phyloP scores from a whole-genome alignment of 2,113 vertebrate species.

The Australoheros scitulus region DNA sequence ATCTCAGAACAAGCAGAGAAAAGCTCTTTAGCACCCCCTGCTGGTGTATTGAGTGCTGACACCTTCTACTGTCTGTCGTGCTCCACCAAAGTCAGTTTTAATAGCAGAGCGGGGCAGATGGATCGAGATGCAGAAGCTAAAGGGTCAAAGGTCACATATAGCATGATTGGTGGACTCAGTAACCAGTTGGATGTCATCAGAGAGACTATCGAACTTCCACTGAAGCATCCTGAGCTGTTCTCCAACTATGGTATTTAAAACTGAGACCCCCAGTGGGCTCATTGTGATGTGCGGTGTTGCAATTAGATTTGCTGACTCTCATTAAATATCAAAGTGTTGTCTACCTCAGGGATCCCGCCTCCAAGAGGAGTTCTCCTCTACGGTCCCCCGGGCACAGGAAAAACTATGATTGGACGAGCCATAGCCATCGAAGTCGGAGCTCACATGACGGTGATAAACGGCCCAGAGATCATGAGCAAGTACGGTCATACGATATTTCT shows the following conservation, averaged over 20 bases:
- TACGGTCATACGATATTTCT: conserved; percentile 67
- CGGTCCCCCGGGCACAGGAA: conserved; percentile 95
- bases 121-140: conserved; percentile 37
- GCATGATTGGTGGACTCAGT: conserved; percentile 91
- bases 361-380: conserved; percentile 92
- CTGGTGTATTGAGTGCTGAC: conserved; percentile 67
- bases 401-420: conserved; percentile 95
- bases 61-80: conserved; percentile 87
- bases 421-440: conserved; percentile 91
- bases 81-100: conserved; percentile 82
- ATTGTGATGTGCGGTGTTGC: neutral
- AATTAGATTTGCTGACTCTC: neutral
- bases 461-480: conserved; percentile 99
- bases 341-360: conserved; percentile 86
- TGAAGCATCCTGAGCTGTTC: conserved; percentile 91
- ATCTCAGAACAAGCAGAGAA: conserved; percentile 9
- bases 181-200: conserved; percentile 87
- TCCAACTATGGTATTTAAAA: conserved; percentile 83
- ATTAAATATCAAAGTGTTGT: neutral
- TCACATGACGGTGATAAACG: conserved; percentile 91
- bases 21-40: conserved; percentile 37
- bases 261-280: neutral
- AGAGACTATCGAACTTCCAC: conserved; percentile 91
- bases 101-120: neutral
- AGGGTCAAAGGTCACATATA: conserved; percentile 84